Conservation (phyloP, 1,140 invertebrate species). For the Capitella teleta region DNA sequence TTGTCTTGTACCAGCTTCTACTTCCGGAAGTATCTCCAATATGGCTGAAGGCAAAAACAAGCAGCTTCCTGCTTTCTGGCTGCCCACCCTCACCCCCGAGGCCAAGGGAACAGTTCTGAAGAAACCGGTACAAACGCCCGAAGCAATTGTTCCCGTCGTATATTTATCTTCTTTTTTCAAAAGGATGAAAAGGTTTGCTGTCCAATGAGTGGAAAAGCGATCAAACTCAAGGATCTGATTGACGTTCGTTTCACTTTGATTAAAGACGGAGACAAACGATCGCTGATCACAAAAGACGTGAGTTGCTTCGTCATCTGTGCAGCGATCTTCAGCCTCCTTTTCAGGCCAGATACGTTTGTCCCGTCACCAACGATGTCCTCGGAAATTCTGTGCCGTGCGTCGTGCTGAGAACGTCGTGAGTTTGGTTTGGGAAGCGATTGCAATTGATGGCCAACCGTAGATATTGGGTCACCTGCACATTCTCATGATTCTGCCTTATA, state of each 20-base stretch:
- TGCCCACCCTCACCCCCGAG: constrained; percentile 79
- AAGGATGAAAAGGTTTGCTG: constrained; percentile 74
- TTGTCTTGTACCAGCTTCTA: too few relatives aligned
- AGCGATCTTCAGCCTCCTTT: background rate
- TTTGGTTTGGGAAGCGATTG: too few relatives aligned
- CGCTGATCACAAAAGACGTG: constrained; percentile 42
- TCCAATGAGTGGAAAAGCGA: constrained; percentile 77
- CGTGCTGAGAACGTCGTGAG: constrained; percentile 79
- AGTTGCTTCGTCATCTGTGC: constrained; percentile 3
- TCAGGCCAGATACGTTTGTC: constrained; percentile 88
- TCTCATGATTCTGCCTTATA: too few relatives aligned
- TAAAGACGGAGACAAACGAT: constrained; percentile 49
- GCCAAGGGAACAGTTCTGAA: constrained; percentile 44
- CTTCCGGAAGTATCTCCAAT: constrained; percentile 23
- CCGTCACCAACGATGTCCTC: constrained; percentile 89
- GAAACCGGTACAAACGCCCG: constrained; percentile 79
- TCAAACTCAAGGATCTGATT: constrained; percentile 88
- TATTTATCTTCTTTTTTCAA: too few relatives aligned
- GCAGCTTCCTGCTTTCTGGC: constrained; percentile 90
- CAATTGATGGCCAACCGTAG: too few relatives aligned
- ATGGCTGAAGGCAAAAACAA: constrained; percentile 49
- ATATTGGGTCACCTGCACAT: too few relatives aligned
- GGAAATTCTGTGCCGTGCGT: constrained; percentile 91
- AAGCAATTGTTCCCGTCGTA: too few relatives aligned
- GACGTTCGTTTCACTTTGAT: constrained; percentile 85